phyloP scores from a whole-genome alignment of 2,113 vertebrate genomes.

The Microtus richardsoni region DNA sequence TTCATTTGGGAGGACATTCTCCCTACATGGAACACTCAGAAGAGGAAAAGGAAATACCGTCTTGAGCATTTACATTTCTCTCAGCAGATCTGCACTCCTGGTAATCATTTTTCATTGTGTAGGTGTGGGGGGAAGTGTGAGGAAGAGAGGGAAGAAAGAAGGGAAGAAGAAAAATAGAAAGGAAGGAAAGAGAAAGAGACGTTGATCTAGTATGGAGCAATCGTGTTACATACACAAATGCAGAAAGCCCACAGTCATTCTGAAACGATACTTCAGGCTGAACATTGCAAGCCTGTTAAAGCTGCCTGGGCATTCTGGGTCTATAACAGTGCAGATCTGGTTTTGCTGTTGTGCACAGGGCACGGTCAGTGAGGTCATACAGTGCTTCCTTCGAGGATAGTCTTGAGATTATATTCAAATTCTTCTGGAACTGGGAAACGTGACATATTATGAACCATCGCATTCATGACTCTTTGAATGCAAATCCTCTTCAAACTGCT shows the following conservation, averaged over 20 bases:
- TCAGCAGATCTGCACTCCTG: not conserved
- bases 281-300: not conserved
- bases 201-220: not conserved
- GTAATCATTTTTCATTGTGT: not conserved
- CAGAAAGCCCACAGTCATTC: constrained; percentile 36
- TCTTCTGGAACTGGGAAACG: not conserved
- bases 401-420: not conserved
- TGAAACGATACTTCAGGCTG: constrained; percentile 18
- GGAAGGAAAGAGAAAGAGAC: no score
- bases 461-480: not conserved
- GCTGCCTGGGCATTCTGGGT: not conserved
- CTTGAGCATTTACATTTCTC: not conserved
- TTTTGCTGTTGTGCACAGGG: not conserved
- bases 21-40: not conserved
- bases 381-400: not conserved
- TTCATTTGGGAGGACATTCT: not conserved
- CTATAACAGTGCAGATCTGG: no score
- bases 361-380: not conserved
- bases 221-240: constrained; percentile 2
- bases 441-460: not conserved
- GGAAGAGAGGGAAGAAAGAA: not conserved
- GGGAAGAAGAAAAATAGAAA: not conserved
- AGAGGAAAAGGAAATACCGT: not conserved
- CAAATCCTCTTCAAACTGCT: not conserved
- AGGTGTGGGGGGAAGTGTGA: not conserved